phyloP scores from a whole-genome alignment of 1,140 invertebrate genomes.

The Delia radicum region DNA sequence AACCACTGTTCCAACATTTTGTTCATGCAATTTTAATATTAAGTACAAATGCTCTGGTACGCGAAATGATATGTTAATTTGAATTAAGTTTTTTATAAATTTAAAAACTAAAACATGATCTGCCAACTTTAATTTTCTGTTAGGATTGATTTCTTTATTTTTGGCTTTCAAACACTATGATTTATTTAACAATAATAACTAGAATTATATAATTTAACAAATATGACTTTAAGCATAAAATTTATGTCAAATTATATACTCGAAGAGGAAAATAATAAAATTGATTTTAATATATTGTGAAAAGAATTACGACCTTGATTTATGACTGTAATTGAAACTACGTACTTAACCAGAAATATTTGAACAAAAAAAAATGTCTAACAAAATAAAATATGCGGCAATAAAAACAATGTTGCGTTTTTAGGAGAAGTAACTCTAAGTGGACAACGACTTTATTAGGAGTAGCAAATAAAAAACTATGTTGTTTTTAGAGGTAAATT shows the following conservation, averaged over 20 bases:
- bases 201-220: neutral
- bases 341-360: neutral
- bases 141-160: neutral
- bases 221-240: neutral
- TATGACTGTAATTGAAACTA: neutral
- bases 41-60: neutral
- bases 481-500: too few species aligned
- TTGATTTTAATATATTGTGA: neutral
- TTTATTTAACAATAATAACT: neutral
- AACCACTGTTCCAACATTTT: too few species aligned
- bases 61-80: neutral
- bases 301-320: neutral
- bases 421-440: too few species aligned
- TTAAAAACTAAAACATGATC: neutral
- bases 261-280: neutral
- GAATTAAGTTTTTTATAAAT: neutral
- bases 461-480: too few species aligned
- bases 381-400: too few species aligned
- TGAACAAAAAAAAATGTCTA: too few species aligned
- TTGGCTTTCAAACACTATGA: neutral
- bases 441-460: neutral
- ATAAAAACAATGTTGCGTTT: neutral
- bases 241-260: neutral
- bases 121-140: neutral
- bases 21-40: neutral